Evolutionary conservation across 2,113 vertebrate genomes (phyloP), one percentile per base, ranked within the genome.

Genomic region (Platysternon megacephalum): DNA sequence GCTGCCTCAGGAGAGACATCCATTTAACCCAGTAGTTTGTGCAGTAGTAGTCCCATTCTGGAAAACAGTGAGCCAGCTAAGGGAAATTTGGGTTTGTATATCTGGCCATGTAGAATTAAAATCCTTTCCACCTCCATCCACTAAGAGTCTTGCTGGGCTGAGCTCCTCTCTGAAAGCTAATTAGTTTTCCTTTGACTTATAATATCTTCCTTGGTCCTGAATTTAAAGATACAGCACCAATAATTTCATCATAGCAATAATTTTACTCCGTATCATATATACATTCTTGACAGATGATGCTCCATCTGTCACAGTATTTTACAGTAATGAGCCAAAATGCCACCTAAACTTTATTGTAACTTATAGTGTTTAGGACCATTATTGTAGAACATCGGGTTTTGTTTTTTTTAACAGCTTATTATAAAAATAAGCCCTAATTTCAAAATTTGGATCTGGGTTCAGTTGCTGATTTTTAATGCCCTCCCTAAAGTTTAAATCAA

Each of bases 221-320:
- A 96, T 95, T 87, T 93, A 92, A 97, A 97, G 95, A 89, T 93
- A 97, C 65, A 91, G 91, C 84, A 97, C 95, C 96, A 94, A 92
- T 97, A 96, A 95, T 95, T 97, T 96, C 92, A 95, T 96, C 84
- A 93, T 49, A 94, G 87, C 82, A 96, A 93, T 95, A 95, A 95
- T 95, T 95, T 81, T 86, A 95, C 46, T 95, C 76, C 74, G 82
- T 95, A 94, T 97, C 92, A 95, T 93, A 97, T 95, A 95, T 94
- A 92, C 95, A 95, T 86, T 93, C 93, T 94, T 97, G 96, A 97
- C 96, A 97, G 96, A 97, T 97, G 97, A 97, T 94, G 96, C 94
- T 97, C 96, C 97, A 97, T 97, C 97, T 97, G 97, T 97, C 96
- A 97, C 95, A 94, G 92, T 97, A 96, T 97, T 97, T 97, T 97